Evolutionary conservation across 1,140 invertebrate species (phyloP).

Genomic region (Tetragonula clypearis): DNA sequence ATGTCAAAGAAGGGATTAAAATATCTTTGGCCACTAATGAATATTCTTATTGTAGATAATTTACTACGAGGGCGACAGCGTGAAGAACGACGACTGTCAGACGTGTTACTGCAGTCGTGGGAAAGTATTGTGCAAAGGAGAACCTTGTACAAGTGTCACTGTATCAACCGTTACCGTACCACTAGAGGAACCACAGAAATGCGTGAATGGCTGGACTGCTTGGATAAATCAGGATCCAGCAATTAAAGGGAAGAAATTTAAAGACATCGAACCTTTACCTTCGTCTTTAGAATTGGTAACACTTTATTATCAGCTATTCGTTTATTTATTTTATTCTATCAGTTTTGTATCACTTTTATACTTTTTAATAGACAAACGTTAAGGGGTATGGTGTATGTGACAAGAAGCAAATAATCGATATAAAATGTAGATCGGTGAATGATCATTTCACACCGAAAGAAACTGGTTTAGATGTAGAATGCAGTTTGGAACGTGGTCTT

Average conservation of each 20-base stretch:
- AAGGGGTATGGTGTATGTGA: slow-evolving; percentile 82
- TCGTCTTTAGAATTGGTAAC: slow-evolving; percentile 81
- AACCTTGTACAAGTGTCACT: slow-evolving; percentile 83
- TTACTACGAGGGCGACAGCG: slow-evolving; percentile 90
- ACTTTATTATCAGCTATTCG: not conserved
- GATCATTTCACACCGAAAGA: slow-evolving; percentile 85
- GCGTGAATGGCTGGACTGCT: slow-evolving; percentile 87
- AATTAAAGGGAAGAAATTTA: slow-evolving; percentile 77
- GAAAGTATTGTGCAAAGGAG: slow-evolving; percentile 86
- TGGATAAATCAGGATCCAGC: slow-evolving; percentile 87
- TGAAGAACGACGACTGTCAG: slow-evolving; percentile 89
- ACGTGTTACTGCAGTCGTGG: slow-evolving; percentile 88
- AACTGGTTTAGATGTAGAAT: slow-evolving; percentile 88
- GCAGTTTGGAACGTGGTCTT: slow-evolving; percentile 87
- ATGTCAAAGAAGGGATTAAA: slow-evolving; percentile 47
- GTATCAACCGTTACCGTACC: slow-evolving; percentile 58
- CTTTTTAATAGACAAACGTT: slow-evolving; percentile 69
- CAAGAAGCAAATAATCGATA: slow-evolving; percentile 85
- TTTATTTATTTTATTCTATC: not conserved
- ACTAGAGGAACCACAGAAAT: slow-evolving; percentile 78
- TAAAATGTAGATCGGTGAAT: slow-evolving; percentile 87
- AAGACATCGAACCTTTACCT: slow-evolving; percentile 86
- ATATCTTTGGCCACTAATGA: not conserved
- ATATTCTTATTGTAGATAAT: slow-evolving; percentile 47
- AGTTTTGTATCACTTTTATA: not conserved